Base-by-base conservation (phyloP, 2,888 invertebrate genomes). In the Pilophorus perplexus region DNA sequence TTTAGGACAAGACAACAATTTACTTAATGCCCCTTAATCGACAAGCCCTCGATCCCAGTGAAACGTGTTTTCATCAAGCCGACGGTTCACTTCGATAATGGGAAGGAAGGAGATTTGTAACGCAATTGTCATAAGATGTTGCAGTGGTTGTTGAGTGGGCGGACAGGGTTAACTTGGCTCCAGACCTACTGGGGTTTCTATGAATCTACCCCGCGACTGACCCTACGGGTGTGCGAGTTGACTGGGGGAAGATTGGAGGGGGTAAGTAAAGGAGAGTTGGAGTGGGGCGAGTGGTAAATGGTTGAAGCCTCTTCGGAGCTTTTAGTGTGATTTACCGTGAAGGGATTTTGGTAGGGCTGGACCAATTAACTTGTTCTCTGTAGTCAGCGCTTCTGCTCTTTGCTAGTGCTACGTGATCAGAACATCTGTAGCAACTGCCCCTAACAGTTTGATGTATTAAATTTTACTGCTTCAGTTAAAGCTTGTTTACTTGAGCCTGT, bases 301-400 rank as follows among this genome's bases (percentile, higher is more conserved):
- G 52, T 14, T 18, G 10, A 28, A n/a, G 28, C 52, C 25, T 6
- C 6, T 6, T 12, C 33, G 33, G 33, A 8, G 52, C 52, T 52
- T 52, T 52, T 28, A 28, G 28, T 14, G 52, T 28, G 52, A 52
- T 52, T 52, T 52, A 52, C 27, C 28, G 52, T n/a, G 52, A 52
- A 28, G 52, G n/a, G 10, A 52, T 52, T 52, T 52, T 28, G 28
- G 18, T 12, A 12, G 27, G 52, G 52, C 28, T 18, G 52, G 33
- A 12, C 52, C 52, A 52, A 52, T 52, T 52, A 52, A 52, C 52
- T 52, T 52, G 52, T 52, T 52, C 52, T 28, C 52, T 28, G 52
- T 25, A 52, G 52, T 52, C 52, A 52, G 52, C 28, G 52, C 28
- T 28, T 28, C 14, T 27, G 28, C 33, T 28, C 44, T 14, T 28